phyloP scores from a whole-genome alignment of 2,797 vertebrate genomes.

The Muraenolepis orangiensis region DNA sequence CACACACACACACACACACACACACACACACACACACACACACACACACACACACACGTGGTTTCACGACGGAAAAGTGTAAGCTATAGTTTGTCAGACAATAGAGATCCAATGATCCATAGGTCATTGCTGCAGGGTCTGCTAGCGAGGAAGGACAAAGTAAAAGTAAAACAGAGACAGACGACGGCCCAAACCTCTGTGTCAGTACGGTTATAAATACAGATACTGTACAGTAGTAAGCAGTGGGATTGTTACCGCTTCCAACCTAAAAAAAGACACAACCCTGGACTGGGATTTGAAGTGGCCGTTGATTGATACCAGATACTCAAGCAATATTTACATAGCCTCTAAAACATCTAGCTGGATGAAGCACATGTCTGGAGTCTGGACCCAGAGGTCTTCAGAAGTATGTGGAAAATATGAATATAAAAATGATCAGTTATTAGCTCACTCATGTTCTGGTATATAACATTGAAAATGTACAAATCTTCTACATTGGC shows the following conservation, averaged over 20 bases:
- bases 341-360: not conserved
- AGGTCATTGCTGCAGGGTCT: not conserved
- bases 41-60: slow-evolving; percentile 33
- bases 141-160: not conserved
- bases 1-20: slow-evolving; percentile 16
- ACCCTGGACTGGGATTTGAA: not conserved
- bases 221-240: not conserved
- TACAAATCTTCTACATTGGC: not conserved
- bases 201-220: not conserved
- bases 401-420: not conserved
- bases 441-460: not conserved
- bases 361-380: not conserved
- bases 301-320: not conserved
- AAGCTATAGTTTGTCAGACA: slow-evolving; percentile 23
- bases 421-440: not conserved
- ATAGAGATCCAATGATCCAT: slow-evolving; percentile 38
- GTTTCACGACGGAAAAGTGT: slow-evolving; percentile 38
- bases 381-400: not conserved
- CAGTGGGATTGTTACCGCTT: not conserved
- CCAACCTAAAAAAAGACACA: not conserved
- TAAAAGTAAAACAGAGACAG: not conserved
- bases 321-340: not conserved
- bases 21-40: slow-evolving; percentile 1
- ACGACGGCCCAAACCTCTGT: not conserved
- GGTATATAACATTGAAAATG: not conserved